phyloP scores from a whole-genome alignment of 2,888 invertebrate genomes.

The Epicampocera succincta region DNA sequence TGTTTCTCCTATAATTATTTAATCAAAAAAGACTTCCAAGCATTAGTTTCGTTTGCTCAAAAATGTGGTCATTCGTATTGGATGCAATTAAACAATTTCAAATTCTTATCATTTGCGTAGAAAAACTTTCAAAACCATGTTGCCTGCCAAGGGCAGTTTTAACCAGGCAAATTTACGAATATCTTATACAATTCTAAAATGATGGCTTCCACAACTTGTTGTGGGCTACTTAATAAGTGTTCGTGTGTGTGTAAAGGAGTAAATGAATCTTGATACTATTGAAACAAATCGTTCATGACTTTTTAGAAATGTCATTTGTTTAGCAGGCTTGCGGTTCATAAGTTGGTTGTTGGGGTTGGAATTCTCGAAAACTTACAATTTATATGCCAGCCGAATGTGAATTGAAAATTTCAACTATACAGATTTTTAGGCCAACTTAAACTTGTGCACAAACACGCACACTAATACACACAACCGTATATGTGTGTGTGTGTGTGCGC shows the following conservation, averaged over 20 bases:
- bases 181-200: not conserved
- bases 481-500: too few relatives aligned
- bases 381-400: slow-evolving; percentile 40
- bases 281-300: slow-evolving; percentile 1
- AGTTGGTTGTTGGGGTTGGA: slow-evolving; percentile 20
- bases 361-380: slow-evolving; percentile 36
- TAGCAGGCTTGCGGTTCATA: slow-evolving; percentile 3
- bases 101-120: too few relatives aligned
- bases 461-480: too few relatives aligned
- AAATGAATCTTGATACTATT: slow-evolving; percentile 8
- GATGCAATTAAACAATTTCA: not conserved
- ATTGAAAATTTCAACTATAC: slow-evolving; percentile 34
- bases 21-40: too few relatives aligned
- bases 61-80: not conserved
- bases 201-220: not conserved
- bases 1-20: too few relatives aligned
- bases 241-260: not conserved
- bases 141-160: not conserved
- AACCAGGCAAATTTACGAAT: not conserved
- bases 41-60: too few relatives aligned
- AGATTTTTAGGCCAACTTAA: slow-evolving; percentile 40
- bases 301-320: too few relatives aligned
- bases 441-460: not conserved
- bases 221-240: not conserved
- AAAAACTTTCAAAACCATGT: too few relatives aligned